Conservation (phyloP, 1,140 invertebrate genomes). For the Drosophila prosaltans region DNA sequence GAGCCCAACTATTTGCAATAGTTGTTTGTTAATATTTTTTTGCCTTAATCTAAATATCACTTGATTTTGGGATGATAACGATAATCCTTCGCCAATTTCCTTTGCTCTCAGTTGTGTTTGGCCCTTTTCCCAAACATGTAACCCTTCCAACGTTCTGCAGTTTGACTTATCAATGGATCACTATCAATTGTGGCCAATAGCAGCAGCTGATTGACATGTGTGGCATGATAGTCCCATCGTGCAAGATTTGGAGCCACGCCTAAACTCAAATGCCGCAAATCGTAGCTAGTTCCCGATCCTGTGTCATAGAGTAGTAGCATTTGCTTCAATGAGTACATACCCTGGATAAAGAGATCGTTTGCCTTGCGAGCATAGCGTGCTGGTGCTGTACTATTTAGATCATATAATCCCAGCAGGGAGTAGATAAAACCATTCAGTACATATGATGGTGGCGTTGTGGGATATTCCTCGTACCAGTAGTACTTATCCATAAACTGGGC, state of each 20-base stretch:
- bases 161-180: constrained; percentile 91
- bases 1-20: constrained; percentile 67
- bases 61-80: constrained; percentile 32
- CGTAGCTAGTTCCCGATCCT: constrained; percentile 98
- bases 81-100: constrained; percentile 57
- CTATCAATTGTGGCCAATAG: constrained; percentile 94
- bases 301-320: constrained; percentile 97
- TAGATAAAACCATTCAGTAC: constrained; percentile 99
- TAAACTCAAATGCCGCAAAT: constrained; percentile 95
- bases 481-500: constrained; percentile 93
- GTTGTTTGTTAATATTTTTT: constrained; percentile 28
- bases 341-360: constrained; percentile 91
- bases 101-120: constrained; percentile 89
- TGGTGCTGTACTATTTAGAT: constrained; percentile 90
- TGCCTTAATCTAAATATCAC: constrained; percentile 48
- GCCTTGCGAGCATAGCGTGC: constrained; percentile 87
- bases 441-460: constrained; percentile 96
- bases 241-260: constrained; percentile 95
- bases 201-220: constrained; percentile 98
- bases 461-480: constrained; percentile 98
- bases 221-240: constrained; percentile 98
- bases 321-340: constrained; percentile 94
- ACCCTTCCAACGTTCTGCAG: constrained; percentile 96
- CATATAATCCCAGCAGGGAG: constrained; percentile 97
- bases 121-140: constrained; percentile 98